Base-by-base conservation (phyloP, 2,113 vertebrate genomes). In the Lophochroa leadbeateri region DNA sequence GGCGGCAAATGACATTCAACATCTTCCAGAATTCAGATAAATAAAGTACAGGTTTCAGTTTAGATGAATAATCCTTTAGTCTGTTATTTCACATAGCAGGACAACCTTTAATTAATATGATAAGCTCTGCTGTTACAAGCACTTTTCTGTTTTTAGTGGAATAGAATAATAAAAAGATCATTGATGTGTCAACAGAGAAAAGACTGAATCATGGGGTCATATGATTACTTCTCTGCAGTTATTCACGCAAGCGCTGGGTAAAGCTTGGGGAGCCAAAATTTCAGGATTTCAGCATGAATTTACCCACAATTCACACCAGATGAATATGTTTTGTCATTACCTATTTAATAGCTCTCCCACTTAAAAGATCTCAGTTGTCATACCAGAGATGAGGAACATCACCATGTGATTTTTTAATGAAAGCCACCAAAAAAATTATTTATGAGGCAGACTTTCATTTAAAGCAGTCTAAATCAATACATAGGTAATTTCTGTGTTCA, bases 41-140 rank as follows among this genome's bases (percentile, higher is more conserved):
- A 97, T 90, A 88, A 94, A 89, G 69, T 63, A 29, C 9, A 89
- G 69, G 41, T 94, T 81, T 92, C 37, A 58, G 41, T 85, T 79
- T 76, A 93, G 86, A 78, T 65, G 44, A 95, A 65, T 55, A 96
- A 89, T 82, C 57, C 63, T 86, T 64, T 69, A 44, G 31, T 89
- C 61, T 92, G 92, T 95, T 95, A 76, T 88, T 93, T 49, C 57
- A 67, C 88, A 63, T 86, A 95, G 80, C 83, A 84, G 92, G 88
- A 92, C 67, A 91, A 39, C 47, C 49, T 78, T 84, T 64, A 23
- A 57, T 87, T 88, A 90, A 82, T 79, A 86, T 78, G 50, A 64
- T 91, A 95, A 84, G 60, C 52, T 83, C 90, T 86, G 80, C 83
- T 95, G 94, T 90, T 86, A 72, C 74, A 93, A 91, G 61, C 61